Conservation (phyloP, 2,888 invertebrate genomes). For the Balanococcus diminutus region DNA sequence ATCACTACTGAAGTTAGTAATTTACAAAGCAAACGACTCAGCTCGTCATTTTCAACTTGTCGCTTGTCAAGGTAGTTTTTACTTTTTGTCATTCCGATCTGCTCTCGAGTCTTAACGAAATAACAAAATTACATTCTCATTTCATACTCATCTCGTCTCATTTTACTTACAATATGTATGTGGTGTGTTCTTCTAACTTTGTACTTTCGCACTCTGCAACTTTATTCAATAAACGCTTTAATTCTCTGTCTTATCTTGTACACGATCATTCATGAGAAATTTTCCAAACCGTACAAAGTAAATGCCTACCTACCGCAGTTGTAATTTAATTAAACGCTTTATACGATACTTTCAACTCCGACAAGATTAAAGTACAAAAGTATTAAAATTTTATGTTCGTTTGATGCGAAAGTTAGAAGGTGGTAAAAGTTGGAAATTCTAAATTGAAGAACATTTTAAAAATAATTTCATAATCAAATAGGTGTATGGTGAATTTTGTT, state of each 20-base stretch:
- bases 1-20: neutral
- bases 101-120: neutral
- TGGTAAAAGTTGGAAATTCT: neutral
- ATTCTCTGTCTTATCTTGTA: neutral
- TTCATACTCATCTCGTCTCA: neutral
- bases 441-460: neutral
- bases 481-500: neutral
- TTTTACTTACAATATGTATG: no score
- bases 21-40: neutral
- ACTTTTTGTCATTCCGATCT: neutral
- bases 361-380: neutral
- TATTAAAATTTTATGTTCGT: slow-evolving; percentile 1
- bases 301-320: neutral
- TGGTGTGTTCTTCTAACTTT: no score
- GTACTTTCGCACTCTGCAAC: neutral
- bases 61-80: neutral
- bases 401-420: neutral
- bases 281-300: neutral
- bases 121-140: neutral
- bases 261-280: neutral
- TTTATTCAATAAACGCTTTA: neutral
- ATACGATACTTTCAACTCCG: neutral
- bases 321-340: slow-evolving; percentile 6
- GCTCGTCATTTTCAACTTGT: neutral
- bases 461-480: neutral